Evolutionary conservation across 2,888 invertebrate species (phyloP), one percentile per base, ranked within the genome.

Genomic region (Hecatera dysodea): DNA sequence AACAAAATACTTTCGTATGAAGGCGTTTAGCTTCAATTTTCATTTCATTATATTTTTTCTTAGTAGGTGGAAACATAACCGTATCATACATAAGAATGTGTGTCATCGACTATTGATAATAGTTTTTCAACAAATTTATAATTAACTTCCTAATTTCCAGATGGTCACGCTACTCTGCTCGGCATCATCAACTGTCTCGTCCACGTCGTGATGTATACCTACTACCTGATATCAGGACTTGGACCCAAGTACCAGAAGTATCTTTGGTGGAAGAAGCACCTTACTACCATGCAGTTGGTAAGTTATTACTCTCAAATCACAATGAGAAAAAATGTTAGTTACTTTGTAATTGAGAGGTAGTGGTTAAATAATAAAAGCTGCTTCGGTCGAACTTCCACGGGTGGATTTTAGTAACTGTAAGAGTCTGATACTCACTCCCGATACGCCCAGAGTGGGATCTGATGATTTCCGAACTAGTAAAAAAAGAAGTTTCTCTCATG

Each of bases 231-330:
- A 66, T 96, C 98, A 0, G 98, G 98, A 1, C 94, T 98, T 78
- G 98, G 98, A 11, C 98, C 98, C 2, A 93, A 97, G 82, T 97
- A 98, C 89, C 98, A 98, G 90, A 98, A 98, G 90, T 98, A 98
- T 88, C 94, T 98, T 39, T 98, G 98, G 98, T 99, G 98, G 98
- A 99, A 99, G 91, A 98, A 97, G 87, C 97, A 98, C 91, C 97
- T 99, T 11, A 81, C 80, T 22, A 67, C 87, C 97, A 66, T 96
- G 97, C 82, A 80, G 33, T 46, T 80, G 78, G 79, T 81, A 64
- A 64, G 78, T 53, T 17, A 29, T 0, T 29, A n/a, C 33, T 3
- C n/a, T n/a, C 7, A 5, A 19, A 19, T 44, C 19, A 8, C 19
- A 6, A 2, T 44, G 8, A 44, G 19, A 5, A 4, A 19, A 44